Percentiles rank a stretch among this genome's conserved stretches.
phyloP scores from a whole-genome alignment of 2,113 vertebrate genomes.

The Paradisaea rubra region DNA sequence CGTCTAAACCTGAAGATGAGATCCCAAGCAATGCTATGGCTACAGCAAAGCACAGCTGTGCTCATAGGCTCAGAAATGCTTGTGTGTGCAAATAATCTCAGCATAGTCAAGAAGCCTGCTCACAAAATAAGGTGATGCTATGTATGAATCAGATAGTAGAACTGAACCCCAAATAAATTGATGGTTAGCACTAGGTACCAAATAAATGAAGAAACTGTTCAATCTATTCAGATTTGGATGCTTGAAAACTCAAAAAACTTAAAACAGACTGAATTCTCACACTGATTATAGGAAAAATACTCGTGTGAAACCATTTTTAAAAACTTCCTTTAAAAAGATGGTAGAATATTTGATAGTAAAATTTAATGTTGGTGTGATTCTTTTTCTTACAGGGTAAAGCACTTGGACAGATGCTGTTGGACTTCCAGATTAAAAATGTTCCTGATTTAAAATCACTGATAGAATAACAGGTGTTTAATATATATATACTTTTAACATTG shows the following conservation, averaged over 20 bases:
- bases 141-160: background rate
- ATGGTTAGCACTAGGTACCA: background rate
- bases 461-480: constrained; percentile 58
- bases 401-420: constrained; percentile 86
- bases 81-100: background rate
- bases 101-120: background rate
- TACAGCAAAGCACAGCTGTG: background rate
- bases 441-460: constrained; percentile 84
- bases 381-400: constrained; percentile 79
- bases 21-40: accelerated
- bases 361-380: background rate
- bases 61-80: background rate
- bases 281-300: background rate
- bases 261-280: background rate
- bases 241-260: background rate
- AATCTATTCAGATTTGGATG: background rate
- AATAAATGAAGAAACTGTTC: background rate
- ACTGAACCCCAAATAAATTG: background rate
- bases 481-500: background rate
- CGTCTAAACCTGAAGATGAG: background rate
- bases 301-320: background rate
- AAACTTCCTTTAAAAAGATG: background rate
- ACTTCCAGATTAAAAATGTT: constrained; percentile 78
- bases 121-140: background rate
- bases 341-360: background rate